Base-by-base conservation (phyloP, 2,888 invertebrate genomes). In the Spialia ferax region DNA sequence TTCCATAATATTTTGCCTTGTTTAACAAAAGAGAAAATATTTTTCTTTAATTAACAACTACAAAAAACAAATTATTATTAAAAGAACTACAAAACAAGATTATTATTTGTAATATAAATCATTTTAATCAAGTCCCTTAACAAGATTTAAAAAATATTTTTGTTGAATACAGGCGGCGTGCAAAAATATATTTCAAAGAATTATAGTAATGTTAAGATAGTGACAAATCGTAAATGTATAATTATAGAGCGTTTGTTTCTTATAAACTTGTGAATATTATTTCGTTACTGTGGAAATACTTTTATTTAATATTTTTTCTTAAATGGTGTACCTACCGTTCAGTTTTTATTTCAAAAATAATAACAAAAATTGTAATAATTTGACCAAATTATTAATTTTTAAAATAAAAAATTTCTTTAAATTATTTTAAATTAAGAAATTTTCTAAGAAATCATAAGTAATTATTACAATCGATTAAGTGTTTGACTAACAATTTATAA, bases 171-270 rank as follows among this genome's bases (percentile, higher is more conserved):
- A 18, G 2, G 18, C 62, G 63, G 74, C 74, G 79, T 77, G 78
- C 77, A 77, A 75, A 82, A 80, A 81, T 78, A 78, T 73, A 79
- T 79, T 83, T 76, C 76, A 74, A 77, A 72, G 71, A 74, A 60
- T 61, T 61, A 67, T 65, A 75, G 75, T 75, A 76, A 69, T 71
- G 70, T 74, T 75, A 75, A 75, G 72, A 77, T 76, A 81, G 77
- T 82, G 80, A 82, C 82, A 82, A 78, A 84, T 75, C 75, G 76
- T 87, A 85, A 82, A 76, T 81, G 77, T 82, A 81, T 82, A 82
- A 79, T 74, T 75, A 79, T 82, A 83, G 81, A 79, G 77, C 71
- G 78, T 86, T 84, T 83, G 79, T 85, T 82, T 82, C 83, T 81
- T 76, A 75, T 73, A 73, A 74, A 67, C 65, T 79, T 85, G 84